Percentiles rank a stretch among this genome's conserved stretches.
These are phyloP conservation scores for Asobara japonica DNA, from an alignment of 1,140 invertebrate genomes.

Conservation along the genomic window DNA sequence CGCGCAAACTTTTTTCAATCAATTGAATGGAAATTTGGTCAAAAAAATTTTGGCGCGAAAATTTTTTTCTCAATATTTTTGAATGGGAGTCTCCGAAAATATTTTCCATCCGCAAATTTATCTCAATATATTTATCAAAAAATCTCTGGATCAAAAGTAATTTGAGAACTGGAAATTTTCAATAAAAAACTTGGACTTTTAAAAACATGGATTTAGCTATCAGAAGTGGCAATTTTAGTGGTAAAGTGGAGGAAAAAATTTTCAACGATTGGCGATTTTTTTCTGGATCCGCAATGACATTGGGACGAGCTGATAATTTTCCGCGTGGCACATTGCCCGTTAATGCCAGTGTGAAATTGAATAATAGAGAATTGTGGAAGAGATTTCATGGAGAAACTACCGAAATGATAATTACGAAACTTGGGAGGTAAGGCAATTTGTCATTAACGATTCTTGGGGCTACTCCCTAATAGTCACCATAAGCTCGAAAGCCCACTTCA, in stretches of 20 bases:
- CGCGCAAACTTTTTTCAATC: not conserved
- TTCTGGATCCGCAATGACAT: constrained; percentile 1
- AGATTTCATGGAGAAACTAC: constrained; percentile 74
- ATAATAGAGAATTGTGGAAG: constrained; percentile 67
- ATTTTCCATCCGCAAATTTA: too few species aligned
- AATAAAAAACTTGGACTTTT: not conserved
- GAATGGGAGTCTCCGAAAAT: too few species aligned
- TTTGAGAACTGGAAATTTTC: not conserved
- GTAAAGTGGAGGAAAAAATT: not conserved
- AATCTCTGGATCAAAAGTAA: too few species aligned
- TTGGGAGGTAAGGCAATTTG: constrained; percentile 70
- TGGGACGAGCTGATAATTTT: not conserved
- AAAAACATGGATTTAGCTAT: not conserved
- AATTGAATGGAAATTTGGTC: not conserved
- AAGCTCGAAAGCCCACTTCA: too few species aligned
- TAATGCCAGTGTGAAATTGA: constrained; percentile 47
- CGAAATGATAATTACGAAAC: constrained; percentile 83
- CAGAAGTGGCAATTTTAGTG: not conserved
- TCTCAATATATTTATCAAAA: too few species aligned
- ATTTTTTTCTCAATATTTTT: too few species aligned
- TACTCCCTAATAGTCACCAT: too few species aligned
- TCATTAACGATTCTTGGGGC: not conserved
- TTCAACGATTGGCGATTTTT: not conserved
- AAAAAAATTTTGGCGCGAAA: not conserved
- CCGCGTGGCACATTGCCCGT: constrained; percentile 26